Base-by-base conservation (phyloP, 2,888 invertebrate species). In the Iselma pallidipennis region DNA sequence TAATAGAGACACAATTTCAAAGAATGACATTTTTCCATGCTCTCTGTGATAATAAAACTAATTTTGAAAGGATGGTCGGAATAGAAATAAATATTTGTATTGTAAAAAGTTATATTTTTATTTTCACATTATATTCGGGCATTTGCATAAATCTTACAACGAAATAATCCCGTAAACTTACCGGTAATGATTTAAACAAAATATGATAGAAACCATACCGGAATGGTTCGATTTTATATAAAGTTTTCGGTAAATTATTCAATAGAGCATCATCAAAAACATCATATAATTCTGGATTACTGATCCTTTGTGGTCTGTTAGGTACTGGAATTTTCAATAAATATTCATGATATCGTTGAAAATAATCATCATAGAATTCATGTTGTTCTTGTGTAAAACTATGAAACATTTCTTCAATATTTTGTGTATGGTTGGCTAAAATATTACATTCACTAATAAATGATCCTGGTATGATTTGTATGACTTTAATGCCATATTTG, bases 381-480 rank as follows among this genome's bases (percentile, higher is more conserved):
- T 82, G 84, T 70, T 89, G 89, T 74, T 92, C 90, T 0, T 82
- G 79, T 37, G 83, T 83, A 76, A 94, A 86, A 55, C 83, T 80
- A 2, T 83, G 78, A 57, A 86, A 81, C 92, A 94, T 94, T 69
- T 83, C 82, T 21, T 85, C 80, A 7, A 87, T 88, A 56, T 89
- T 82, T 25, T 82, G 77, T 23, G 81, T 77, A 79, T 94, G 92
- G 4, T 82, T 82, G 0, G 87, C 81, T 71, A 92, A 83, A 62
- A 95, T 87, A 72, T 89, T 89, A 72, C 91, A 92, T 49, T 87
- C 83, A 1, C 78, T 77, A 0, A 89, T 82, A 72, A 93, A 92
- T 2, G 92, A 92, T 48, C 91, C 94, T 55, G 95, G 95, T 65
- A 93, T 85, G 73, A 95, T 90, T 63, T 87, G 86, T 0, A 92